Conservation (phyloP, 2,113 vertebrate species). For the Ctenodactylus gundi region DNA sequence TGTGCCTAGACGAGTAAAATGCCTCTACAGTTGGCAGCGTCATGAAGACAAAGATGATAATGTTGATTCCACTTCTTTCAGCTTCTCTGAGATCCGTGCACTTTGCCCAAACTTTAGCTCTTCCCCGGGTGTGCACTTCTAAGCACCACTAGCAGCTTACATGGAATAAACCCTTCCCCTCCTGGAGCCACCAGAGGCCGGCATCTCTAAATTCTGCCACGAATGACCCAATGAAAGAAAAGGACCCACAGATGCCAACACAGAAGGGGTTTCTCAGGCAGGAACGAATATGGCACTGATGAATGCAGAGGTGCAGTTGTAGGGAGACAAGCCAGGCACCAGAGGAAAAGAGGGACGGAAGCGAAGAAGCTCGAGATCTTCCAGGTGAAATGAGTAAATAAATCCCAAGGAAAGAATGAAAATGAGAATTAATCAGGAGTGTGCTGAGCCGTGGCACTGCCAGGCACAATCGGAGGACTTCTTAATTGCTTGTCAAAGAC, state of each 20-base stretch:
- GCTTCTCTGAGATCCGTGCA: neutral
- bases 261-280: neutral
- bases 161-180: neutral
- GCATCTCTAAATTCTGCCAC: neutral
- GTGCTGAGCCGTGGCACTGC: conserved; percentile 63
- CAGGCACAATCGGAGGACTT: conserved; percentile 70
- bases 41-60: neutral
- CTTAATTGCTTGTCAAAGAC: conserved; percentile 84
- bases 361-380: conserved; percentile 62
- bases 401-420: conserved; percentile 79
- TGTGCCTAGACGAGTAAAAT: neutral
- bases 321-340: neutral
- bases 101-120: neutral
- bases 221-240: neutral
- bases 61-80: neutral
- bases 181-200: neutral
- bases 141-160: neutral
- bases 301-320: neutral
- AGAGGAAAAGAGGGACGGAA: neutral
- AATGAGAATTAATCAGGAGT: conserved; percentile 79
- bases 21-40: neutral
- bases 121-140: neutral
- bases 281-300: neutral
- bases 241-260: neutral
- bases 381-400: conserved; percentile 78